phyloP scores from a whole-genome alignment of 1,140 invertebrate species.

The Drosophila teissieri region DNA sequence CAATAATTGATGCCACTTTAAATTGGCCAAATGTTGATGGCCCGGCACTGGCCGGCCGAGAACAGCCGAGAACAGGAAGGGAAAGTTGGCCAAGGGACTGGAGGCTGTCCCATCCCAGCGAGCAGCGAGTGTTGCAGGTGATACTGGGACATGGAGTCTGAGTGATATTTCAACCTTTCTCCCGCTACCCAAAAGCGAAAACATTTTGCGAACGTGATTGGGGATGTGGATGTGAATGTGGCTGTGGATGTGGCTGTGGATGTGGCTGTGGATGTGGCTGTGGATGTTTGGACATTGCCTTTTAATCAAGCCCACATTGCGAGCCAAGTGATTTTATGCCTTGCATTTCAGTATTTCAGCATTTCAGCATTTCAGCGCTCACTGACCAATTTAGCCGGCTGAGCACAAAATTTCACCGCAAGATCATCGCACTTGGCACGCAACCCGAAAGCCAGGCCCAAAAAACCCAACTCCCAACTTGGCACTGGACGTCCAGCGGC shows the following conservation, averaged over 20 bases:
- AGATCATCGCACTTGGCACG: constrained; percentile 84
- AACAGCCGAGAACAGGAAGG: constrained; percentile 29
- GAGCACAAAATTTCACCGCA: constrained; percentile 83
- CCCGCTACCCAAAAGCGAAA: constrained; percentile 63
- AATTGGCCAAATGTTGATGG: constrained; percentile 64
- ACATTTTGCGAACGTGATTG: constrained; percentile 43
- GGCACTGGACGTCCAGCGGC: constrained; percentile 32
- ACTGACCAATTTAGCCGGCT: constrained; percentile 82
- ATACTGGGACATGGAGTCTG: constrained; percentile 56
- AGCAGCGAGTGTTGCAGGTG: constrained; percentile 43
- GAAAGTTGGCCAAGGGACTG: constrained; percentile 67
- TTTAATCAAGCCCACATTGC: constrained; percentile 81
- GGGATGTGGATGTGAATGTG: constrained; percentile 28
- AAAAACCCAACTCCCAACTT: constrained; percentile 36
- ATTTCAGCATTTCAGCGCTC: constrained; percentile 58
- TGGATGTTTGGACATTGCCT: constrained; percentile 59
- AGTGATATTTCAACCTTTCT: constrained; percentile 81
- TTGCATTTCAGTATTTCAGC: constrained; percentile 76
- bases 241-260: constrained; percentile 32
- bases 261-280: constrained; percentile 34
- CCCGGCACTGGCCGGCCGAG: constrained; percentile 9
- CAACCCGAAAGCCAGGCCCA: constrained; percentile 71
- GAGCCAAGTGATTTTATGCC: constrained; percentile 72
- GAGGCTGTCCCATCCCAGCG: constrained; percentile 5
- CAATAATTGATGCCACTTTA: constrained; percentile 81